Evolutionary conservation across 2,113 vertebrate genomes (phyloP), one percentile per base, ranked within the genome.

Genomic region (Dermatemys mawii): DNA sequence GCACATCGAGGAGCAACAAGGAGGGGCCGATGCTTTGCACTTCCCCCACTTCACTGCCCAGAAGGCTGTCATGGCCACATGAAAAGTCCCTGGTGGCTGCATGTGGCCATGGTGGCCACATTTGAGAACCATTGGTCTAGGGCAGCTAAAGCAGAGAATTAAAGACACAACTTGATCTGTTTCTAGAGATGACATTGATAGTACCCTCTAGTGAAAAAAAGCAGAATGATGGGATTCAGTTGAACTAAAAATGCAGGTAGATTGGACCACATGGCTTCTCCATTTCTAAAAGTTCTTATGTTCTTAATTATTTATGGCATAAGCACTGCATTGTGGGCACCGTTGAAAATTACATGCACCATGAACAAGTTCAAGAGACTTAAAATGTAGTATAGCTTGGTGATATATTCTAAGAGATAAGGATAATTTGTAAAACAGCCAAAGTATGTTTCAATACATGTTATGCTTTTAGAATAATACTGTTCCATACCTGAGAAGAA

Each of bases 371-470:
- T 83, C 87, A 89, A 41, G 50, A 87, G 63, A 81, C 8, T n/a
- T 19, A 70, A 17, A 70, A 94, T 76, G 27, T 14, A 76, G 51
- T 21, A 35, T 3, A 32, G 8, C 27, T 91, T 57, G 84, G 9
- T 63, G 48, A 80, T 87, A 93, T 84, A 27, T 29, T 63, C 60
- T 76, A 90, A 73, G 35, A 87, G 84, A 86, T 91, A 83, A 94
- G 88, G 92, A 92, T 76, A 79, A 81, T 85, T 54, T 17, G 12
- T 92, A 78, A 92, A 86, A 46, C 22, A 83, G 51, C 16, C 2
- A 83, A 90, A 78, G 87, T 26, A 79, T 76, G 84, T 96, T 92
- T 88, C 84, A 93, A 93, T 93, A 79, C 5, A 3, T 11, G 60
- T 16, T 55, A 3, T 76, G 29, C 11, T 75, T 95, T 92, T 92